phyloP scores from a whole-genome alignment of 2,888 invertebrate genomes.

The Erebia ligea region DNA sequence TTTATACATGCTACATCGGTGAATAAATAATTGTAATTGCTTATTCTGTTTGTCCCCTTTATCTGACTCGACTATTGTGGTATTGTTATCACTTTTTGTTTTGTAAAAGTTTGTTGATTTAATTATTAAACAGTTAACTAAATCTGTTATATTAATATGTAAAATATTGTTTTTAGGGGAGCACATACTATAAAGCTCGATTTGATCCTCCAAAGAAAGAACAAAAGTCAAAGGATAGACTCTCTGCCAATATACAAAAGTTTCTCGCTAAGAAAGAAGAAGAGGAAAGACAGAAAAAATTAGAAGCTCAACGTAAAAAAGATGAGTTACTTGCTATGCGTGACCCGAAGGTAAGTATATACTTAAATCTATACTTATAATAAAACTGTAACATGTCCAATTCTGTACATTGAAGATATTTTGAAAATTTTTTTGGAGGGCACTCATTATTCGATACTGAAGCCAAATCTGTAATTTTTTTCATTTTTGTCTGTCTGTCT shows the following conservation, averaged over 20 bases:
- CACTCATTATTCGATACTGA: too few species aligned
- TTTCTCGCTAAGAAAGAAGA: conserved; percentile 92
- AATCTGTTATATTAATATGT: not conserved
- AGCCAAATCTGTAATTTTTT: too few species aligned
- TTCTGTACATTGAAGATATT: too few species aligned
- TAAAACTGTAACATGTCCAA: too few species aligned
- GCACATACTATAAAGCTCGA: conserved; percentile 88
- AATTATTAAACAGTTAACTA: not conserved
- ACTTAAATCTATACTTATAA: too few species aligned
- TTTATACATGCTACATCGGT: not conserved
- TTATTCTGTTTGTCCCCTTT: conserved; percentile 6
- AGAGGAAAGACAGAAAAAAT: conserved; percentile 87
- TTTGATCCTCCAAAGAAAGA: conserved; percentile 93
- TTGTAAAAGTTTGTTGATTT: not conserved
- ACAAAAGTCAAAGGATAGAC: conserved; percentile 84
- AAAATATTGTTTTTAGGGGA: conserved; percentile 59
- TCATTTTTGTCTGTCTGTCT: too few species aligned
- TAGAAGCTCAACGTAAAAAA: conserved; percentile 85
- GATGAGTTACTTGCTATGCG: conserved; percentile 86
- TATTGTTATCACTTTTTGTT: not conserved
- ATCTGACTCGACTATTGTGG: conserved; percentile 1
- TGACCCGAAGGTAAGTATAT: conserved; percentile 87
- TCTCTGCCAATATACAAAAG: conserved; percentile 91
- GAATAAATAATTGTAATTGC: not conserved
- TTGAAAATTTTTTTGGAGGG: too few species aligned